Evolutionary conservation across 2,888 invertebrate genomes (phyloP).

Genomic region (Zootermopsis nevadensis): DNA sequence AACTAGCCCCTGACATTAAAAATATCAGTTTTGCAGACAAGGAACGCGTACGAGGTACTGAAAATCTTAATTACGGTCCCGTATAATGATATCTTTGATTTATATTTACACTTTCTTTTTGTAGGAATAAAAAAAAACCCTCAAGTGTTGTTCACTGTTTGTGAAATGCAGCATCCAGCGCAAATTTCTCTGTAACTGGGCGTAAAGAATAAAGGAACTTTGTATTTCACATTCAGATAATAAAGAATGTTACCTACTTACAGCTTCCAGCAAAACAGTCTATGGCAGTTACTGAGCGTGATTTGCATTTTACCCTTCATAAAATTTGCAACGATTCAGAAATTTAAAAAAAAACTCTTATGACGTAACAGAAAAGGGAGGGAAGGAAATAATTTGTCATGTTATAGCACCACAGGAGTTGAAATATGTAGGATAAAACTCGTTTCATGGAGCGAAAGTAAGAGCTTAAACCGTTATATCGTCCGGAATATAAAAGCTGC

Average conservation of each 20-base stretch:
- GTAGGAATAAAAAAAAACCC: no score
- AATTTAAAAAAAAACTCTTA: neutral
- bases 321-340: neutral
- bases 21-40: no score
- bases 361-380: neutral
- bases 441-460: neutral
- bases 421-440: neutral
- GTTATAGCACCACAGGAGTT: conserved; percentile 1
- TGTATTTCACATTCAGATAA: no score
- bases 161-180: neutral
- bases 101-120: no score
- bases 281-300: neutral
- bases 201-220: neutral
- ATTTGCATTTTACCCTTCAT: conserved; percentile 3
- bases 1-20: no score
- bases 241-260: neutral
- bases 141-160: no score
- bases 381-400: neutral
- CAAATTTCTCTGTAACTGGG: neutral
- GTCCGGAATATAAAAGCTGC: no score
- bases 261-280: neutral
- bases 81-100: no score
- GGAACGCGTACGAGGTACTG: no score
- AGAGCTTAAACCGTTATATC: no score
- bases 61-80: no score